Conservation (phyloP, 64 coral and sea anemone genomes). For the Anthopleura sola region DNA sequence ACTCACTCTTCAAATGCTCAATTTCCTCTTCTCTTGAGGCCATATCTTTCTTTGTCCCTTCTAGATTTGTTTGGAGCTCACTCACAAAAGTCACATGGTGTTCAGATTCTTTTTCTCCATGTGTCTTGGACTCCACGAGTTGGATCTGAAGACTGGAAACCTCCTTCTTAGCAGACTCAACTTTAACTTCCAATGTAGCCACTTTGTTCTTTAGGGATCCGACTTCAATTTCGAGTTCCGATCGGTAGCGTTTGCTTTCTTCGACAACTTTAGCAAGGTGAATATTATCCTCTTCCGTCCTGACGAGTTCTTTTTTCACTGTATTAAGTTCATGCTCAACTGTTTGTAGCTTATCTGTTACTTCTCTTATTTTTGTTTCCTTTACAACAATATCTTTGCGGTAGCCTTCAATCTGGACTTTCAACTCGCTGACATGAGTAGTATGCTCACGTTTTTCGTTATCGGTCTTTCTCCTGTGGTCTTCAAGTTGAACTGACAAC, state of each 20-base stretch:
- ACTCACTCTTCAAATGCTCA: slow-evolving; percentile 60
- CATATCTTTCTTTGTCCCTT: slow-evolving; percentile 65
- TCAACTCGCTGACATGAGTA: slow-evolving; percentile 66
- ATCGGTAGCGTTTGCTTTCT: slow-evolving; percentile 49
- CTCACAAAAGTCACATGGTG: slow-evolving; percentile 61
- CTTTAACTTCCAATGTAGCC: slow-evolving; percentile 57
- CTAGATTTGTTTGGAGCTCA: slow-evolving; percentile 74
- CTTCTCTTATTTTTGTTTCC: slow-evolving; percentile 67
- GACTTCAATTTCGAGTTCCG: slow-evolving; percentile 75
- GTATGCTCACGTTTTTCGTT: slow-evolving; percentile 52
- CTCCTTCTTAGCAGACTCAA: slow-evolving; percentile 56
- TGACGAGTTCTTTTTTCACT: slow-evolving; percentile 49
- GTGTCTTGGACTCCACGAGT: slow-evolving; percentile 59
- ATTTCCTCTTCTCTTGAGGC: slow-evolving; percentile 73
- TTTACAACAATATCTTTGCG: slow-evolving; percentile 69
- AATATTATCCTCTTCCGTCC: slow-evolving; percentile 70
- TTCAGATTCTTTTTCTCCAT: slow-evolving; percentile 55
- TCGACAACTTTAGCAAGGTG: slow-evolving; percentile 54
- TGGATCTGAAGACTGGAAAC: slow-evolving; percentile 53
- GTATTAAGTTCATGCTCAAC: slow-evolving; percentile 57
- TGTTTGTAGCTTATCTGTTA: slow-evolving; percentile 38
- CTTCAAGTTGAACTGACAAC: slow-evolving; percentile 60
- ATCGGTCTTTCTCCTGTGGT: slow-evolving; percentile 56
- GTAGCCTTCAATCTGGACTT: slow-evolving; percentile 56
- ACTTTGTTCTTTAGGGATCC: slow-evolving; percentile 54